Evolutionary conservation across 2,888 invertebrate species (phyloP).

Genomic region (Amitus sp.): DNA sequence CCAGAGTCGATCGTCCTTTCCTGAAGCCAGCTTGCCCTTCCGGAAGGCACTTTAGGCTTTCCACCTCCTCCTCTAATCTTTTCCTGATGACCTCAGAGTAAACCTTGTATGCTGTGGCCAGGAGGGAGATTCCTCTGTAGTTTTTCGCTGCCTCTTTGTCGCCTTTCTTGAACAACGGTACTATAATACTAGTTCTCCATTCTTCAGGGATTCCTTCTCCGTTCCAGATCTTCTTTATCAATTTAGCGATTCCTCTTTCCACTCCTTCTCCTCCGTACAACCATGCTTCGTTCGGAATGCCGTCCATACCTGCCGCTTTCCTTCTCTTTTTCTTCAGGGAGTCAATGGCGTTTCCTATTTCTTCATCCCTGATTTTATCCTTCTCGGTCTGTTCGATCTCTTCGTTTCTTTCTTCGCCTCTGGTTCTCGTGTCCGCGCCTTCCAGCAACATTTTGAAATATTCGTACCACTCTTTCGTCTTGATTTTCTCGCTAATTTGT

Average conservation of each 20-base stretch:
- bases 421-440: slow-evolving; percentile 10
- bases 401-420: not conserved
- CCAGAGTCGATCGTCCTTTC: too few relatives aligned
- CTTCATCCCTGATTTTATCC: not conserved
- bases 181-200: slow-evolving; percentile 28
- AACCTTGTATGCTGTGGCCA: not conserved
- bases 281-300: slow-evolving; percentile 35
- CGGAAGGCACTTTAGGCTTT: not conserved
- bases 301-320: slow-evolving; percentile 27
- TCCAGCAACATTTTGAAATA: slow-evolving; percentile 14
- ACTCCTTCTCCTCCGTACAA: slow-evolving; percentile 12
- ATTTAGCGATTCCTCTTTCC: not conserved
- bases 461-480: not conserved
- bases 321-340: slow-evolving; percentile 7
- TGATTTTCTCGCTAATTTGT: not conserved
- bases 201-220: slow-evolving; percentile 24
- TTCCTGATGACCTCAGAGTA: slow-evolving; percentile 13
- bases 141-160: slow-evolving; percentile 11
- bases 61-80: slow-evolving; percentile 28
- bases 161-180: slow-evolving; percentile 29
- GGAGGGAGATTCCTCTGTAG: slow-evolving; percentile 5
- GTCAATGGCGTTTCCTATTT: not conserved
- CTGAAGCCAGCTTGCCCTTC: too few relatives aligned
- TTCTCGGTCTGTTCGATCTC: not conserved
- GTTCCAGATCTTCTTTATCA: slow-evolving; percentile 16